phyloP scores from a whole-genome alignment of 2,797 vertebrate species.

The Peromyscus melanophrys region DNA sequence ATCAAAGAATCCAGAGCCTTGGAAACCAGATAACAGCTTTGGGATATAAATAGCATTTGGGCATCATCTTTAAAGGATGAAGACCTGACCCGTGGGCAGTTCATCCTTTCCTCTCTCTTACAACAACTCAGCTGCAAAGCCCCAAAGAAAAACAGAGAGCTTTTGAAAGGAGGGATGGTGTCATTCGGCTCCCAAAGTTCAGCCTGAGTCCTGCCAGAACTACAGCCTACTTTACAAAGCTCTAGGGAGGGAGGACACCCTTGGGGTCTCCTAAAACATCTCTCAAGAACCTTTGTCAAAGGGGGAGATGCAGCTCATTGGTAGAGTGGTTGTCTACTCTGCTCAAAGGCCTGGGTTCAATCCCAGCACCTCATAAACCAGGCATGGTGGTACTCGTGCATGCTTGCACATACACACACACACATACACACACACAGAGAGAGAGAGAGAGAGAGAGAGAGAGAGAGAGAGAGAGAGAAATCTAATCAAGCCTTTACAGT shows the following conservation, averaged over 20 bases:
- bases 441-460: no score
- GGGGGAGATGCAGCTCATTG: background rate
- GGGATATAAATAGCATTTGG: background rate
- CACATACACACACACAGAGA: background rate
- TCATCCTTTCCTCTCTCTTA: background rate
- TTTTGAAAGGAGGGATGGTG: background rate
- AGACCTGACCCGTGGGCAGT: background rate
- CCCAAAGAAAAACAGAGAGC: background rate
- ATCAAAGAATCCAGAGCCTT: constrained; percentile 16
- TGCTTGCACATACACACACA: background rate
- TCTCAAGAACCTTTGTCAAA: background rate
- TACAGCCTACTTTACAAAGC: background rate
- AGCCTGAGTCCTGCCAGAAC: background rate
- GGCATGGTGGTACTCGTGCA: background rate
- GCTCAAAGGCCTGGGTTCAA: background rate
- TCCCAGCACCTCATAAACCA: background rate
- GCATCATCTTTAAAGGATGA: background rate
- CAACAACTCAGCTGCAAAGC: background rate
- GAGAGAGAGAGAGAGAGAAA: background rate
- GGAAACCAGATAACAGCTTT: background rate
- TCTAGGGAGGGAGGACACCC: background rate
- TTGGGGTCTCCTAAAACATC: background rate
- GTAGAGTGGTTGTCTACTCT: background rate
- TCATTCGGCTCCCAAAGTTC: background rate
- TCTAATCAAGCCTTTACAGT: background rate